These are phyloP conservation scores for Zygaena filipendulae DNA, from an alignment of 2,888 invertebrate genomes.

Conservation along the genomic window DNA sequence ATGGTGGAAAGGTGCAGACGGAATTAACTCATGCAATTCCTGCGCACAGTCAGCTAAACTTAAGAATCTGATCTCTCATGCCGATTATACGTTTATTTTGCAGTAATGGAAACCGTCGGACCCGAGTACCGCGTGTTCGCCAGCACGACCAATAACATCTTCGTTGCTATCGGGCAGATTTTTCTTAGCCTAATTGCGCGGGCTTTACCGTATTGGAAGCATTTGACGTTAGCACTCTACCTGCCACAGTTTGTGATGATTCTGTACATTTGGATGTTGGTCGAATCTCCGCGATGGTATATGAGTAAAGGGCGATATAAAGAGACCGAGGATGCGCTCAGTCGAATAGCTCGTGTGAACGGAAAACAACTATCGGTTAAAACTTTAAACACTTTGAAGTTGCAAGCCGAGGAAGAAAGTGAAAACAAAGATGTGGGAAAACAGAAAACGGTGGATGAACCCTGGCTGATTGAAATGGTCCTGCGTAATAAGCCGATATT, in stretches of 20 bases:
- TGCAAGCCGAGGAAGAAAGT: slow-evolving; percentile 19
- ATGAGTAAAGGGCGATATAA: slow-evolving; percentile 68
- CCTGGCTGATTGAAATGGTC: slow-evolving; percentile 25
- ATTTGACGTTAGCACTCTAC: slow-evolving; percentile 69
- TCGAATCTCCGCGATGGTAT: slow-evolving; percentile 77
- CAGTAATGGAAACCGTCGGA: slow-evolving; percentile 76
- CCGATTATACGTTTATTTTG: too few species aligned
- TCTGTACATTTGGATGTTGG: slow-evolving; percentile 69
- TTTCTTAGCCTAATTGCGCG: slow-evolving; percentile 71
- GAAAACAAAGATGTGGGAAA: slow-evolving; percentile 6
- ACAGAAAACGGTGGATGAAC: slow-evolving; percentile 8
- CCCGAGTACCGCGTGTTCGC: slow-evolving; percentile 72
- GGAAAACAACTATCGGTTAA: slow-evolving; percentile 23
- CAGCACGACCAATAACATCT: slow-evolving; percentile 70
- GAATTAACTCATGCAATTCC: too few species aligned
- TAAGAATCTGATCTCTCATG: too few species aligned
- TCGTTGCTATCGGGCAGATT: slow-evolving; percentile 73
- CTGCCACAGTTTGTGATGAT: slow-evolving; percentile 71
- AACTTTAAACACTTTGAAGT: slow-evolving; percentile 13
- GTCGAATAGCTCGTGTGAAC: slow-evolving; percentile 66
- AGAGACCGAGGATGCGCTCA: slow-evolving; percentile 65
- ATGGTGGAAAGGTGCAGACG: too few species aligned
- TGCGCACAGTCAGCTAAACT: too few species aligned
- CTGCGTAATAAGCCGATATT: slow-evolving; percentile 45
- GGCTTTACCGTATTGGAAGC: slow-evolving; percentile 71